A percentile compares a stretch with the other conserved stretches of the same genome.
These are phyloP conservation scores for Microcebus jonahi DNA, from an alignment of 2,113 vertebrate species.

Conservation along the genomic window DNA sequence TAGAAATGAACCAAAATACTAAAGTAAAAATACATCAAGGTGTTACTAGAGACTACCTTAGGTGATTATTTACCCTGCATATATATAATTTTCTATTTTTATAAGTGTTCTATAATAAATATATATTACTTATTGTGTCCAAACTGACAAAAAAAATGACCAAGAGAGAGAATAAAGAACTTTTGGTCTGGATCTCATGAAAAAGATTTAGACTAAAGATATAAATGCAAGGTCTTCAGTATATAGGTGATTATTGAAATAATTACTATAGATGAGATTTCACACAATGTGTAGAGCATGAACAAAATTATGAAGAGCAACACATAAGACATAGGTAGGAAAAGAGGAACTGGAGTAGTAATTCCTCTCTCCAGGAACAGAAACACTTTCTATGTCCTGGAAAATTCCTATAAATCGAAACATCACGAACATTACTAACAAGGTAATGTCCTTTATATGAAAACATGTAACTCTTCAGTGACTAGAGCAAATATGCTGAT, in stretches of 20 bases:
- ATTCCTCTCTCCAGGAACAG: not conserved
- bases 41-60: not conserved
- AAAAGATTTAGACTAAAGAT: not conserved
- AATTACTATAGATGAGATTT: not conserved
- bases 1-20: not conserved
- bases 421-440: not conserved
- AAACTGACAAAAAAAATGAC: not conserved
- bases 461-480: not conserved
- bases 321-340: not conserved
- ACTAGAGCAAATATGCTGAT: not conserved
- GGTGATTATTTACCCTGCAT: not conserved
- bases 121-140: not conserved
- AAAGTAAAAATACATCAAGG: not conserved
- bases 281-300: not conserved
- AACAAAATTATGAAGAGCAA: not conserved
- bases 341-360: not conserved
- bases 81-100: conserved; percentile 3
- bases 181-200: not conserved
- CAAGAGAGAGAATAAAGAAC: not conserved
- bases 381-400: not conserved
- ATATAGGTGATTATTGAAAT: not conserved
- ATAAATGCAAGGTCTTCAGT: conserved; percentile 13
- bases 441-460: not conserved
- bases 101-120: not conserved
- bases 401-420: not conserved